phyloP scores from a whole-genome alignment of 2,888 invertebrate species.

The Drosophila fulvimacula region DNA sequence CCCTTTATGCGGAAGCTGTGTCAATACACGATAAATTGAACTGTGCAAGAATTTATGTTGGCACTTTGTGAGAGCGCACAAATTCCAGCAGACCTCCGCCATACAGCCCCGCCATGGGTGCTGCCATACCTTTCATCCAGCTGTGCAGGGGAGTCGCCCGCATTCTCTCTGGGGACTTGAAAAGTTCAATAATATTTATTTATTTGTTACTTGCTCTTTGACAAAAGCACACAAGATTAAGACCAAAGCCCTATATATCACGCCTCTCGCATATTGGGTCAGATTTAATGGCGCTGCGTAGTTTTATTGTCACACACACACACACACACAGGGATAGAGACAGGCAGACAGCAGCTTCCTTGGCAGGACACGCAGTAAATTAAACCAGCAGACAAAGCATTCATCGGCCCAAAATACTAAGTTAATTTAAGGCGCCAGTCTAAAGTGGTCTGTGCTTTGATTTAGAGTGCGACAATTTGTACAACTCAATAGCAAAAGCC shows the following conservation, averaged over 20 bases:
- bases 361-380: constrained; percentile 58
- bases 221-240: constrained; percentile 74
- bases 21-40: constrained; percentile 78
- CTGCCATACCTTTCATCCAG: constrained; percentile 14
- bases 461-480: constrained; percentile 57
- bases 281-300: constrained; percentile 64
- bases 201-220: constrained; percentile 77
- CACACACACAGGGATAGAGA: not conserved
- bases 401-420: constrained; percentile 47
- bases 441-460: constrained; percentile 53
- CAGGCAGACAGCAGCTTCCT: constrained; percentile 12
- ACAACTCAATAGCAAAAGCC: constrained; percentile 8
- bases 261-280: constrained; percentile 68
- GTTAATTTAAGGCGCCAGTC: constrained; percentile 67
- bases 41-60: constrained; percentile 75
- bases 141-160: constrained; percentile 24
- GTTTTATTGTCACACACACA: constrained; percentile 54
- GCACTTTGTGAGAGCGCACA: constrained; percentile 59
- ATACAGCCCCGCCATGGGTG: not conserved
- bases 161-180: constrained; percentile 66
- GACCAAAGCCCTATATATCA: constrained; percentile 66
- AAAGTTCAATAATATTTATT: constrained; percentile 80
- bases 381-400: constrained; percentile 40
- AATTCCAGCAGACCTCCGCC: constrained; percentile 29
- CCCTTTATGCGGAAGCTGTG: constrained; percentile 61